A percentile compares a stretch with the other conserved stretches of the same genome.
Conservation (phyloP, 2,113 vertebrate species). For the Zingel zingel region DNA sequence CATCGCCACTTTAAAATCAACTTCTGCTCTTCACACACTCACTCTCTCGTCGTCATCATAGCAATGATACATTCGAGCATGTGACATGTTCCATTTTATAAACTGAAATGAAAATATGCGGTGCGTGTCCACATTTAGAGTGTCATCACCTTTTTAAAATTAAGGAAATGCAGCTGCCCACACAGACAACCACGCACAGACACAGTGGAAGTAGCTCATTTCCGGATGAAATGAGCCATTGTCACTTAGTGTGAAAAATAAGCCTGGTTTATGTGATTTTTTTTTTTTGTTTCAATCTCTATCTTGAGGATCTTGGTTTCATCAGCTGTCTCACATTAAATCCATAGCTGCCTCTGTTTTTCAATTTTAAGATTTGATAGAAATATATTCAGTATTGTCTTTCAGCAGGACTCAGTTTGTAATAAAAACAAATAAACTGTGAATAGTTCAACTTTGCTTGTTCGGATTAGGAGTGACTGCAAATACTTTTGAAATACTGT, state of each 20-base stretch:
- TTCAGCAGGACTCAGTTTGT: neutral
- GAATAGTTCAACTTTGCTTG: neutral
- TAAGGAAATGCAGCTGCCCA: slow-evolving; percentile 3
- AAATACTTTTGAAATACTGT: slow-evolving; percentile 26
- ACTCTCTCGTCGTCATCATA: neutral
- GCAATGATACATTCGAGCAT: neutral
- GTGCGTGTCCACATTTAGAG: neutral
- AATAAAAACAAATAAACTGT: neutral
- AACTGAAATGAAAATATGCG: slow-evolving; percentile 5
- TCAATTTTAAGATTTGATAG: neutral
- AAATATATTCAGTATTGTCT: slow-evolving; percentile 23
- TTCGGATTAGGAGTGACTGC: slow-evolving; percentile 11
- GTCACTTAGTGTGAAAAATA: slow-evolving; percentile 16
- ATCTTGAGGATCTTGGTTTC: slow-evolving; percentile 7
- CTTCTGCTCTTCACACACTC: neutral
- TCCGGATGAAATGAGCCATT: slow-evolving; percentile 7
- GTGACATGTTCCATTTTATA: neutral
- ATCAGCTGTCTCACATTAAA: neutral
- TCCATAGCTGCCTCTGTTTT: neutral
- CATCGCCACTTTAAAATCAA: slow-evolving; percentile 51
- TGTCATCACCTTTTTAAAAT: slow-evolving; percentile 7
- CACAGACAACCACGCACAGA: neutral
- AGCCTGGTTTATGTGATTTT: neutral
- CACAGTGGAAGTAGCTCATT: neutral
- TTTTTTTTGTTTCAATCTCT: neutral